Evolutionary conservation across 2,888 invertebrate species (phyloP), one percentile per base, ranked within the genome.

Genomic region (Rhodophaea formosa): DNA sequence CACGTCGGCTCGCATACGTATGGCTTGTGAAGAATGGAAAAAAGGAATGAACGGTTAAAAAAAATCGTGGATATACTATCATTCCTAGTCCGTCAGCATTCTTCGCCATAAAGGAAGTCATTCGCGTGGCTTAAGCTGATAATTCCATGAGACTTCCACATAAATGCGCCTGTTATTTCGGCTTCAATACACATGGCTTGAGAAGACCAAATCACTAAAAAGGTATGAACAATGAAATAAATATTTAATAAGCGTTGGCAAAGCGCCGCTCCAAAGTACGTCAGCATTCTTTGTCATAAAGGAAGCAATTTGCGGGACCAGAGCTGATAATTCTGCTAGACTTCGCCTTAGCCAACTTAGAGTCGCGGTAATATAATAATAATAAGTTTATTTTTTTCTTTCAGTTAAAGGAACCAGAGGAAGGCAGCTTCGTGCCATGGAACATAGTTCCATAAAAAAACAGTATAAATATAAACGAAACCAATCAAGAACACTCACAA

Each of bases 131-230:
- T 0, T 92, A 98, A 17, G 79, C 81, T 14, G 96, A 97, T 60
- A 0, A 86, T 93, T 5, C 75, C 84, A 6, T 77, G 79, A 0
- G 82, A 92, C 17, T 97, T 97, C 77, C 80, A 86, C 42, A 80
- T 97, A 0, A 94, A 96, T 72, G 93, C 97, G 5, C 99, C 98
- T 3, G 97, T 98, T 0, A 98, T 98, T 0, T 93, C 97, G 0
- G 97, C 97, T 23, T 93, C 95, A 60, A 97, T 99, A 70, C 93
- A 98, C 53, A 95, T 98, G 95, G 96, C 96, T 12, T 98, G 98
- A 73, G 92, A 94, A 67, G 98, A 99, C 81, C 91, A 94, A 67
- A 95, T 98, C 61, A 96, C 96, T 1, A 84, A 93, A 62, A 94
- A 95, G 93, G 97, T 97, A 87, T 6, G 16, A 57, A 7, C 15